phyloP scores from a whole-genome alignment of 2,113 vertebrate genomes.

The Onychorhynchus coronatus region DNA sequence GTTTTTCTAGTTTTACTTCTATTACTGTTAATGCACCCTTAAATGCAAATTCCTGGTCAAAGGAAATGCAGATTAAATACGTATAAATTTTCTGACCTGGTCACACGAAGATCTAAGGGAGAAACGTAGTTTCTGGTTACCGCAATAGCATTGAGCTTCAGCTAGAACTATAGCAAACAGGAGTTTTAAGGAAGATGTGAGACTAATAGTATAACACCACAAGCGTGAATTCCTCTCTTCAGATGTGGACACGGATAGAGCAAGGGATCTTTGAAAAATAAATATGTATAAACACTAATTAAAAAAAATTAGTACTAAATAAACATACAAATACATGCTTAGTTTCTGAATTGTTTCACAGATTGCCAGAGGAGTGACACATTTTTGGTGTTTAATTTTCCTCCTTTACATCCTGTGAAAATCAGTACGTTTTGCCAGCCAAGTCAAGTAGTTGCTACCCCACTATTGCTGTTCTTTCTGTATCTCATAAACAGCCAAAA shows the following conservation, averaged over 20 bases:
- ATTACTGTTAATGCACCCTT: neutral
- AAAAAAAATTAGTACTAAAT: neutral
- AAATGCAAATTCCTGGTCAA: neutral
- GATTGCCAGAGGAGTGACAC: neutral
- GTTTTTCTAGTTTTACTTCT: slow-evolving; percentile 11
- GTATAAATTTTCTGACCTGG: neutral
- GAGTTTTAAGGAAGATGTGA: neutral
- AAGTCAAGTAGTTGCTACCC: neutral
- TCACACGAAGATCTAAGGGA: neutral
- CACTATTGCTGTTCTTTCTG: neutral
- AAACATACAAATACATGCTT: neutral
- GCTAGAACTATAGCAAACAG: neutral
- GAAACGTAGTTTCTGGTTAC: neutral
- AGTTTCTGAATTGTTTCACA: neutral
- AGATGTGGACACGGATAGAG: neutral
- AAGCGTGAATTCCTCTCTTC: neutral
- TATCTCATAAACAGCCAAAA: neutral
- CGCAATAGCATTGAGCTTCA: neutral
- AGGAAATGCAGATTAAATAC: neutral
- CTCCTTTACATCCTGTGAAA: neutral
- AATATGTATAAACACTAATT: neutral
- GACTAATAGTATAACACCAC: neutral
- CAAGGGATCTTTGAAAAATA: neutral
- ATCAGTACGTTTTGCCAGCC: neutral
- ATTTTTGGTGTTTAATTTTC: neutral